A percentile compares a stretch with the other conserved stretches of the same genome.
Evolutionary conservation across 2,113 vertebrate species (phyloP).

Genomic region (Eretmochelys imbricata): DNA sequence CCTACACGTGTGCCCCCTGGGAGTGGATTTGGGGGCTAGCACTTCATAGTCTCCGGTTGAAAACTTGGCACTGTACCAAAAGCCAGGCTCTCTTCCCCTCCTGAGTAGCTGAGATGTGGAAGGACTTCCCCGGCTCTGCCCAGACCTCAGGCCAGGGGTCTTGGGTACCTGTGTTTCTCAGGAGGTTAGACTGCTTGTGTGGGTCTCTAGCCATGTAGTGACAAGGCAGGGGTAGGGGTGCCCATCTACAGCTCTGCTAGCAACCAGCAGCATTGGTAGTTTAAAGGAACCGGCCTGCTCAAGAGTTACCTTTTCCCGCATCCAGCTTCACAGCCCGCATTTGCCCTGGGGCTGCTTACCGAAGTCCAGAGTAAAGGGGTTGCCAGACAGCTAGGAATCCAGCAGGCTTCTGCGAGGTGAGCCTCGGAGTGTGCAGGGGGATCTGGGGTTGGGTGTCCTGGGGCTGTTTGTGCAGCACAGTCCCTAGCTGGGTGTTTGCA

Average conservation of each 20-base stretch:
- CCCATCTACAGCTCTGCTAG: neutral
- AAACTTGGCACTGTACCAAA: neutral
- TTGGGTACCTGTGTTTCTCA: too few species aligned
- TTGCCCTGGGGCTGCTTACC: neutral
- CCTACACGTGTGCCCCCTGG: neutral
- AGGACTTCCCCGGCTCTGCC: too few species aligned
- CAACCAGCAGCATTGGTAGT: neutral
- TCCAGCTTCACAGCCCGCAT: too few species aligned
- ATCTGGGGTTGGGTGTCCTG: too few species aligned
- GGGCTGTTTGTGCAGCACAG: neutral
- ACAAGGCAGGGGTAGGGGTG: neutral
- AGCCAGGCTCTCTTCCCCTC: neutral
- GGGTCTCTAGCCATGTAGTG: neutral
- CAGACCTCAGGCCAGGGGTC: neutral
- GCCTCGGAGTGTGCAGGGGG: neutral
- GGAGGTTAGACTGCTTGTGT: neutral
- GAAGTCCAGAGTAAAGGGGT: neutral
- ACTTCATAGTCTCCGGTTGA: too few species aligned
- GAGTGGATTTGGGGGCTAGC: neutral
- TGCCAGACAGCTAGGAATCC: neutral
- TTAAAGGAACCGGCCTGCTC: neutral
- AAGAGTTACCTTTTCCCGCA: neutral
- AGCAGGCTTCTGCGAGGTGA: too few species aligned
- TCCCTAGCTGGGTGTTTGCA: neutral
- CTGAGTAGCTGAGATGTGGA: neutral